A percentile compares a stretch with the other conserved stretches of the same genome.
phyloP scores from a whole-genome alignment of 2,113 vertebrate genomes.

The Anas platyrhynchos region DNA sequence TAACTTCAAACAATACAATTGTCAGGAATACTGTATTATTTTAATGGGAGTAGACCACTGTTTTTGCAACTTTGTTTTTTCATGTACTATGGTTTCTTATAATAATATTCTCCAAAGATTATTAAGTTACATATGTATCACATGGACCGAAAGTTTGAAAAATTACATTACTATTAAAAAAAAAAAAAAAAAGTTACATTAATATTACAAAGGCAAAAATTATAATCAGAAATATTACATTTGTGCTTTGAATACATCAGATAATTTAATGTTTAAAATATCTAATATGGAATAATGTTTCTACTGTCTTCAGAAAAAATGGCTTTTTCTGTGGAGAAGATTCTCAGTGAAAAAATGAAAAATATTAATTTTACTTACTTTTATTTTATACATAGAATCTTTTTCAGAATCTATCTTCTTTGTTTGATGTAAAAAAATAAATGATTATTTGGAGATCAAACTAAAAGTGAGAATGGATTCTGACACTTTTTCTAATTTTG shows the following conservation, averaged over 20 bases:
- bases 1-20: not conserved
- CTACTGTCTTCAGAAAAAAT: not conserved
- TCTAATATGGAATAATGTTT: not conserved
- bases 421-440: not conserved
- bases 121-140: not conserved
- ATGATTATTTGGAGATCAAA: not conserved
- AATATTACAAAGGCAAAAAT: not conserved
- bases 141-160: not conserved
- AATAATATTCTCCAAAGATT: not conserved
- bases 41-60: not conserved
- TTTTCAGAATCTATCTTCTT: too few species aligned
- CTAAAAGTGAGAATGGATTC: not conserved
- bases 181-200: not conserved
- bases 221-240: not conserved
- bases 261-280: not conserved
- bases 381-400: too few species aligned
- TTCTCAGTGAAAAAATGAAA: too few species aligned
- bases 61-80: not conserved
- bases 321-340: too few species aligned
- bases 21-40: not conserved
- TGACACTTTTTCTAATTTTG: not conserved
- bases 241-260: not conserved
- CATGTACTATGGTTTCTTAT: not conserved
- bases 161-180: not conserved
- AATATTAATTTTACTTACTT: too few species aligned